Percentiles rank a stretch among this genome's conserved stretches.
Evolutionary conservation across 2,888 invertebrate species (phyloP).

Genomic region (Callinectes sapidus): DNA sequence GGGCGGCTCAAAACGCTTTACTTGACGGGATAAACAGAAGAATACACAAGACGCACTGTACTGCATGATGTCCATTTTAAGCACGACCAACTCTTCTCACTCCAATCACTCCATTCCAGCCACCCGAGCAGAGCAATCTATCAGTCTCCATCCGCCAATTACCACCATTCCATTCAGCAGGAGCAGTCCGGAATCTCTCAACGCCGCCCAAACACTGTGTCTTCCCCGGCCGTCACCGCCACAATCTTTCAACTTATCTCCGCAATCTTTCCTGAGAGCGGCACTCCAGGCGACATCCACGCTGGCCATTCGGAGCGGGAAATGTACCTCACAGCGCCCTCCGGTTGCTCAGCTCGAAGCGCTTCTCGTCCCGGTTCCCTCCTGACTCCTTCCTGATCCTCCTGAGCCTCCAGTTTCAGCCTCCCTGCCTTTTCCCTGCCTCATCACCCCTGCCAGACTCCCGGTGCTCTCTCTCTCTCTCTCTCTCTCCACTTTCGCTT

Average conservation of each 20-base stretch:
- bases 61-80: background rate
- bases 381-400: background rate
- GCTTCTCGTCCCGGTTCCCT: slow-evolving; percentile 3
- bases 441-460: slow-evolving; percentile 10
- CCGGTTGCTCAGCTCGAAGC: slow-evolving; percentile 10
- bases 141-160: background rate
- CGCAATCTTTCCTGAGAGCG: slow-evolving; percentile 15
- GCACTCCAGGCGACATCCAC: background rate
- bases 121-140: background rate
- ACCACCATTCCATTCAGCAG: background rate
- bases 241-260: slow-evolving; percentile 22
- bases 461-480: too few relatives aligned
- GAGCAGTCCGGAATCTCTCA: background rate
- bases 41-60: slow-evolving; percentile 1
- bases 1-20: background rate
- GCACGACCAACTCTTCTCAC: background rate
- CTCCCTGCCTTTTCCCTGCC: background rate
- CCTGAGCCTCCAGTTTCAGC: background rate
- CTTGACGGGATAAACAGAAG: slow-evolving; percentile 10
- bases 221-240: background rate
- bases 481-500: slow-evolving; percentile 23
- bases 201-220: background rate
- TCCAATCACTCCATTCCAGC: background rate
- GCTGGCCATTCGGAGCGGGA: background rate
- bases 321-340: slow-evolving; percentile 12